Conservation (phyloP, 2,888 invertebrate genomes). For the Chrysopilus asiliformis region DNA sequence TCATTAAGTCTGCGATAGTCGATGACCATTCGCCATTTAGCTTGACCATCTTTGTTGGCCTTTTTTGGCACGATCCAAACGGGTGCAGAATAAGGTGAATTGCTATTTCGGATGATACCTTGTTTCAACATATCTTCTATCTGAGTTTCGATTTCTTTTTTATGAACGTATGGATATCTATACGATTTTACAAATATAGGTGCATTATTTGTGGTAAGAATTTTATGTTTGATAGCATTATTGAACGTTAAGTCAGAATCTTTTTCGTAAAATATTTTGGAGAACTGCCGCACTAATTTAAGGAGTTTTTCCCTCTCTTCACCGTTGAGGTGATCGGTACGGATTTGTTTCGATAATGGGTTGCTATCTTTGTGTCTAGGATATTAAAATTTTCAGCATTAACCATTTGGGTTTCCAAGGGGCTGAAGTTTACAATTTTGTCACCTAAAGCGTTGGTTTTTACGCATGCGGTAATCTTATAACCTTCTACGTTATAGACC, state of each 20-base stretch:
- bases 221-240: slow-evolving; percentile 4
- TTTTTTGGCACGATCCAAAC: slow-evolving; percentile 6
- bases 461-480: too few relatives aligned
- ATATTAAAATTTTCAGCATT: slow-evolving; percentile 2
- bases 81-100: slow-evolving; percentile 5
- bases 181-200: slow-evolving; percentile 5
- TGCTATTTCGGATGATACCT: slow-evolving; percentile 1
- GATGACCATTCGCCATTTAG: slow-evolving; percentile 5
- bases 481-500: too few relatives aligned
- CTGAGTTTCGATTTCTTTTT: slow-evolving; percentile 7
- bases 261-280: slow-evolving; percentile 2
- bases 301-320: slow-evolving; percentile 2
- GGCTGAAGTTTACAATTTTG: not conserved
- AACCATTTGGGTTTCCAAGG: not conserved
- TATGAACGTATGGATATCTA: slow-evolving; percentile 4
- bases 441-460: too few relatives aligned
- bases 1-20: too few relatives aligned
- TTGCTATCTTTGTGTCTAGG: not conserved
- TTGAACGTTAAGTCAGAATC: slow-evolving; percentile 3
- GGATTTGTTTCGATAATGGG: not conserved
- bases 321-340: slow-evolving; percentile 4
- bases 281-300: not conserved
- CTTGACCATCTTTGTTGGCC: not conserved
- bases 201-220: not conserved
- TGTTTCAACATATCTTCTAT: slow-evolving; percentile 3